These are phyloP conservation scores for Gasterosteus aculeatus DNA, from an alignment of 2,113 vertebrate genomes.

Conservation along the genomic window DNA sequence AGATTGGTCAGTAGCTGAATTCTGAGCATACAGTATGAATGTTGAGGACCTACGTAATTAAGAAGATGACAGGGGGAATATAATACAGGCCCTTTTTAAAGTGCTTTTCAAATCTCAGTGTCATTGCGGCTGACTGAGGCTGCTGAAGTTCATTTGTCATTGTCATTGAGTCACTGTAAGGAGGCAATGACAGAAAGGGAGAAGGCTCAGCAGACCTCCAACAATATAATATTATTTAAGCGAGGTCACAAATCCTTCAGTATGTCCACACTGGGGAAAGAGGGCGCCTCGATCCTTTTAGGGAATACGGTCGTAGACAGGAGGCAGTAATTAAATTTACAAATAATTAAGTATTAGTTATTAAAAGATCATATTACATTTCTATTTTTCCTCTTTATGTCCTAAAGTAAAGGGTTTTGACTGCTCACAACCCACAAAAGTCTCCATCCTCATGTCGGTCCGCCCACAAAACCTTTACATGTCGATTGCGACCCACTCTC, in stretches of 20 bases:
- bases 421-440: neutral
- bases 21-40: constrained; percentile 26
- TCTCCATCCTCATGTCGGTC: constrained; percentile 24
- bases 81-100: constrained; percentile 40
- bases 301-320: constrained; percentile 18
- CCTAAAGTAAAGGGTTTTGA: neutral
- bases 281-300: constrained; percentile 28
- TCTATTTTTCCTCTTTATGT: neutral
- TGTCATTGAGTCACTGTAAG: constrained; percentile 58
- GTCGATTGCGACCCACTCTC: constrained; percentile 53
- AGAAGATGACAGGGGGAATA: constrained; percentile 46
- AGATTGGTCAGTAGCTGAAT: constrained; percentile 38
- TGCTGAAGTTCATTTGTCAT: constrained; percentile 71
- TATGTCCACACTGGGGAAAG: constrained; percentile 38
- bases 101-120: constrained; percentile 62
- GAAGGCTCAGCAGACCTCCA: constrained; percentile 29
- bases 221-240: constrained; percentile 57
- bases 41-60: constrained; percentile 26
- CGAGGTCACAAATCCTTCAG: constrained; percentile 47
- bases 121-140: constrained; percentile 57
- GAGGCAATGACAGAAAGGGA: constrained; percentile 46
- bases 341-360: constrained; percentile 5
- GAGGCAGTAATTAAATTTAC: constrained; percentile 24
- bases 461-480: constrained; percentile 24
- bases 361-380: constrained; percentile 19